Conservation (phyloP, 2,888 invertebrate species). For the Ptychoptera albimana region DNA sequence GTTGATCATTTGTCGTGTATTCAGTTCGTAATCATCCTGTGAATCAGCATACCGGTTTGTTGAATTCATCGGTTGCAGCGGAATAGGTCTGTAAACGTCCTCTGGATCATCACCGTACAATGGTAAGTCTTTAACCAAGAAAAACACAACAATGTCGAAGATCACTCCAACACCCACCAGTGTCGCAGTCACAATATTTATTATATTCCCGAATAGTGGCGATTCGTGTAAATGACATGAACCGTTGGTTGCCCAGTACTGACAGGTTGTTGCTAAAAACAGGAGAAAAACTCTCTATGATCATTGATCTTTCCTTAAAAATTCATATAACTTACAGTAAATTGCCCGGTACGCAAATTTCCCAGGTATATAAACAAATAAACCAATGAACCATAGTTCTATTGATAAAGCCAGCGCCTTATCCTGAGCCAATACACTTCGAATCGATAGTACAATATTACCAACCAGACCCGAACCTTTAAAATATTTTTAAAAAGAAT, state of each 20-base stretch:
- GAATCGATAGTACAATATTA: slow-evolving; percentile 35
- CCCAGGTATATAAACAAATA: slow-evolving; percentile 43
- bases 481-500: neutral
- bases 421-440: slow-evolving; percentile 40
- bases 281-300: neutral
- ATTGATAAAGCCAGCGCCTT: slow-evolving; percentile 44
- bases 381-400: slow-evolving; percentile 34
- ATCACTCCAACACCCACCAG: slow-evolving; percentile 29
- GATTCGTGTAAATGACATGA: slow-evolving; percentile 33
- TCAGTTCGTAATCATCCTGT: too few species aligned
- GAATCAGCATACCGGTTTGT: too few species aligned
- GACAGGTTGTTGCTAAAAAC: slow-evolving; percentile 28
- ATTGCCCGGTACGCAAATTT: slow-evolving; percentile 44
- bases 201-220: slow-evolving; percentile 30
- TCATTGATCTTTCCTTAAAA: neutral
- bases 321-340: slow-evolving; percentile 30
- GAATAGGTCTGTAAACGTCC: too few species aligned
- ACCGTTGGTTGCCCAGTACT: slow-evolving; percentile 30
- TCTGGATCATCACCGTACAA: neutral
- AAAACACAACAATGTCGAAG: slow-evolving; percentile 32
- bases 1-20: too few species aligned
- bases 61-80: too few species aligned
- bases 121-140: slow-evolving; percentile 28
- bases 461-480: slow-evolving; percentile 25
- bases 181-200: slow-evolving; percentile 32